A percentile compares a stretch with the other conserved stretches of the same genome.
These are phyloP conservation scores for Sialia sialis DNA, from an alignment of 2,113 vertebrate species.

Conservation along the genomic window DNA sequence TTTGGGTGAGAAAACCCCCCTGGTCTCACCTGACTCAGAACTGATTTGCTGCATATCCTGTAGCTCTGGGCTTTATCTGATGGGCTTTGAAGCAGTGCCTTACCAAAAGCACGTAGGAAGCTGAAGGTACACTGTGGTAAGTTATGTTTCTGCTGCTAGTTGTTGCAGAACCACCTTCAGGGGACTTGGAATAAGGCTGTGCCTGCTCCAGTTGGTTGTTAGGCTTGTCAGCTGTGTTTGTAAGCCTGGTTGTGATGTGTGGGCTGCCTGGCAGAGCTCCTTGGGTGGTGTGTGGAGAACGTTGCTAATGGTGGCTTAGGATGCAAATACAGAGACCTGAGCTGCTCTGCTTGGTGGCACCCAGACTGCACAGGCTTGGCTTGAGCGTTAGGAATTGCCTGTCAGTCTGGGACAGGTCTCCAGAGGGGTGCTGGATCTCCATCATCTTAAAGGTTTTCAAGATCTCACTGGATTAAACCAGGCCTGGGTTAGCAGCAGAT, in stretches of 20 bases:
- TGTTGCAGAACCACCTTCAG: neutral
- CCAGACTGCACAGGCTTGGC: neutral
- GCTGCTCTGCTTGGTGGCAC: neutral
- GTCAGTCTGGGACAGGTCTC: neutral
- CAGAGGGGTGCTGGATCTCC: neutral
- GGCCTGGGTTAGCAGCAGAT: neutral
- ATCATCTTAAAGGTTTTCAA: neutral
- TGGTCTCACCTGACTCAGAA: neutral
- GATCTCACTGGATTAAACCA: neutral
- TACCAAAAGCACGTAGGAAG: neutral
- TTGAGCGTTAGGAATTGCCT: neutral
- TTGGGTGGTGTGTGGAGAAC: neutral
- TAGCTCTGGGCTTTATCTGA: neutral
- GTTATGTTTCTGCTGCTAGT: neutral
- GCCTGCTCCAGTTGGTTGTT: rapidly evolving
- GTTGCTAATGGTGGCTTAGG: neutral
- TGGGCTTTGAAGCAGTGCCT: neutral
- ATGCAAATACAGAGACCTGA: neutral
- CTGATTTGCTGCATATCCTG: neutral
- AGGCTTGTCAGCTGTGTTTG: neutral
- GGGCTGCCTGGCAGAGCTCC: neutral
- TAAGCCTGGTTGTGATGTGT: neutral
- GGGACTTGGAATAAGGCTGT: neutral
- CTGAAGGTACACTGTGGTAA: rapidly evolving
- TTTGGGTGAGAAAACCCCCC: neutral